A percentile compares a stretch with the other conserved stretches of the same genome.
Evolutionary conservation across 2,888 invertebrate genomes (phyloP).

Genomic region (Mayetiola destructor): DNA sequence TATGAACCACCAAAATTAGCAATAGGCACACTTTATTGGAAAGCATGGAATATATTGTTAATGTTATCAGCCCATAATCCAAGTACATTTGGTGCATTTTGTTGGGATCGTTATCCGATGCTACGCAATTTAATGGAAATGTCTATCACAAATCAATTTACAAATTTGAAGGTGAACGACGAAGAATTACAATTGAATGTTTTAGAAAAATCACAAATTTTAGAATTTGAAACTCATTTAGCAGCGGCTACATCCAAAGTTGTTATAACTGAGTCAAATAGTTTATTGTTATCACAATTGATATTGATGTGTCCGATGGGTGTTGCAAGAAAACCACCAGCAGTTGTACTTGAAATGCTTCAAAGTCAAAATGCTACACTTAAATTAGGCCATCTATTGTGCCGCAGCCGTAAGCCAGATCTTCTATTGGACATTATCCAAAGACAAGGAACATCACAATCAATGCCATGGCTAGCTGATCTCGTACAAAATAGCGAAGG

Average conservation of each 20-base stretch:
- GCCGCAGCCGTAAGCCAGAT: constrained; percentile 78
- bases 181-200: constrained; percentile 54
- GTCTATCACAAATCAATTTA: constrained; percentile 73
- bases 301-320: constrained; percentile 78
- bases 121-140: constrained; percentile 85
- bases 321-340: constrained; percentile 67
- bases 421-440: constrained; percentile 86
- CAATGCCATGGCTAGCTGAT: constrained; percentile 95
- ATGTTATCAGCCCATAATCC: constrained; percentile 91
- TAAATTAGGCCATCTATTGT: constrained; percentile 76
- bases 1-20: constrained; percentile 73
- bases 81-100: constrained; percentile 64
- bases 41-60: constrained; percentile 75
- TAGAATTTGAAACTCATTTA: constrained; percentile 82
- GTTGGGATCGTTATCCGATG: constrained; percentile 83
- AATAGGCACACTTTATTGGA: constrained; percentile 89
- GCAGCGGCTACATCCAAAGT: constrained; percentile 80
- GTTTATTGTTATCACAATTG: constrained; percentile 68
- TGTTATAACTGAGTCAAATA: constrained; percentile 79
- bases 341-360: constrained; percentile 60
- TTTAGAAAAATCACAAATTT: constrained; percentile 60
- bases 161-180: constrained; percentile 42
- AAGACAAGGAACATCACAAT: constrained; percentile 73
- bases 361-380: constrained; percentile 61
- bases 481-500: constrained; percentile 80